A percentile compares a stretch with the other conserved stretches of the same genome.
These are phyloP conservation scores for Nasua narica DNA, from an alignment of 2,797 vertebrate species.

Conservation along the genomic window DNA sequence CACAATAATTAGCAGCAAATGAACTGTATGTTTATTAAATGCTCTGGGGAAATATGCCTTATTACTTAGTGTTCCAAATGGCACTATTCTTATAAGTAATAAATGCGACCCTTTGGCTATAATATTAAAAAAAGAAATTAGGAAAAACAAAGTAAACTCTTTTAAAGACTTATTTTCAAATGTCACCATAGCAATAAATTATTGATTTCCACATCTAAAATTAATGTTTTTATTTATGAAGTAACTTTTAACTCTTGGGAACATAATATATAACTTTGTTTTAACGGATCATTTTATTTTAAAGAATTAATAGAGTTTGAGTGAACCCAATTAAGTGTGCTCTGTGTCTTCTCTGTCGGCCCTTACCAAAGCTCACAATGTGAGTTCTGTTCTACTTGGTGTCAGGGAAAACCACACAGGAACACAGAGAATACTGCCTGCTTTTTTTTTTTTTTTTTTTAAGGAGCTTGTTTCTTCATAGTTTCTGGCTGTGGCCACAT, in stretches of 20 bases:
- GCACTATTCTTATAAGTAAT: conserved; percentile 56
- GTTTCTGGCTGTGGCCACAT: conserved; percentile 22
- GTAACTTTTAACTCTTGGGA: conserved; percentile 44
- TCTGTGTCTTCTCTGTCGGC: conserved; percentile 20
- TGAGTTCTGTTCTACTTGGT: conserved; percentile 52
- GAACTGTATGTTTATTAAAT: conserved; percentile 44
- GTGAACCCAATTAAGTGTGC: conserved; percentile 49
- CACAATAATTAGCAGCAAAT: conserved; percentile 50
- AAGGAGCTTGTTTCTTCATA: conserved; percentile 43
- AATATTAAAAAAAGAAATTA: background rate
- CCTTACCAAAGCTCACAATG: conserved; percentile 54
- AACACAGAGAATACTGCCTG: conserved; percentile 38
- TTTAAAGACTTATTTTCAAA: conserved; percentile 64
- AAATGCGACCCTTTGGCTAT: conserved; percentile 40
- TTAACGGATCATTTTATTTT: conserved; percentile 11
- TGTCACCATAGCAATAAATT: conserved; percentile 45
- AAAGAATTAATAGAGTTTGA: conserved; percentile 32
- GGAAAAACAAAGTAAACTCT: conserved; percentile 39
- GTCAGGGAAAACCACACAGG: conserved; percentile 34
- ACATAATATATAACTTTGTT: conserved; percentile 45
- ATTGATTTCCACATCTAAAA: conserved; percentile 64
- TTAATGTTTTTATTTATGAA: conserved; percentile 65
- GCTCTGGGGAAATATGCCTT: conserved; percentile 42
- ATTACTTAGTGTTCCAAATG: conserved; percentile 48
- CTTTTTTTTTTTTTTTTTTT: background rate